phyloP scores from a whole-genome alignment of 2,113 vertebrate species.

The Cercocebus atys region DNA sequence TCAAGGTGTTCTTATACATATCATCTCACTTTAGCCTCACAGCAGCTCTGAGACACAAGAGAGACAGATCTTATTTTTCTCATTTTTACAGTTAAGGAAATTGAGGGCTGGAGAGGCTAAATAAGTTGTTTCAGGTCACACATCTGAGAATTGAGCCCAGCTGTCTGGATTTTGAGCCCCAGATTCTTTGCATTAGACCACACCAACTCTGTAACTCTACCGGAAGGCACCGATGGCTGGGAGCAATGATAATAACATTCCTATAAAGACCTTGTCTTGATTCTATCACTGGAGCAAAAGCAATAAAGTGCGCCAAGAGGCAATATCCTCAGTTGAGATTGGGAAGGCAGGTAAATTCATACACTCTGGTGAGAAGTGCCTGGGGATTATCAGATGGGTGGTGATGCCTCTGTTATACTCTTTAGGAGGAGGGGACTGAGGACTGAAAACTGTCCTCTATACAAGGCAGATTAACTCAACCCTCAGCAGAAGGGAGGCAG shows the following conservation, averaged over 20 bases:
- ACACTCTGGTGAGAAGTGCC: constrained; percentile 44
- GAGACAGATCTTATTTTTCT: constrained; percentile 23
- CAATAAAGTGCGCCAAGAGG: constrained; percentile 73
- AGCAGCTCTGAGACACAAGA: constrained; percentile 2
- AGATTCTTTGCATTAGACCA: background rate
- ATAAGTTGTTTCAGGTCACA: constrained; percentile 44
- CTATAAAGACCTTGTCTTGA: constrained; percentile 54
- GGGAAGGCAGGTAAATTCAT: constrained; percentile 63
- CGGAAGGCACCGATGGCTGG: background rate
- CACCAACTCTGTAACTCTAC: constrained; percentile 9
- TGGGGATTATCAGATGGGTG: constrained; percentile 27
- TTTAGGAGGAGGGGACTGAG: background rate
- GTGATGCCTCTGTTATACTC: constrained; percentile 18
- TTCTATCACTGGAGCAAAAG: constrained; percentile 61
- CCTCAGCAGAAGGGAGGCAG: background rate
- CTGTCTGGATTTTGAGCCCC: background rate
- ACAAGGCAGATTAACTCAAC: background rate
- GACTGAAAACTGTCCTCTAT: background rate
- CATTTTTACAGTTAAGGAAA: constrained; percentile 41
- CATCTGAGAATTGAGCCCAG: constrained; percentile 6
- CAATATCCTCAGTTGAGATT: constrained; percentile 62
- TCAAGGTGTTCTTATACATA: background rate
- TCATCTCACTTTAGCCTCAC: background rate
- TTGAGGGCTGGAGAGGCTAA: background rate
- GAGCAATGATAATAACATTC: constrained; percentile 64